A percentile compares a stretch with the other conserved stretches of the same genome.
Evolutionary conservation across 2,113 vertebrate genomes (phyloP).

Genomic region (Oreochromis niloticus): DNA sequence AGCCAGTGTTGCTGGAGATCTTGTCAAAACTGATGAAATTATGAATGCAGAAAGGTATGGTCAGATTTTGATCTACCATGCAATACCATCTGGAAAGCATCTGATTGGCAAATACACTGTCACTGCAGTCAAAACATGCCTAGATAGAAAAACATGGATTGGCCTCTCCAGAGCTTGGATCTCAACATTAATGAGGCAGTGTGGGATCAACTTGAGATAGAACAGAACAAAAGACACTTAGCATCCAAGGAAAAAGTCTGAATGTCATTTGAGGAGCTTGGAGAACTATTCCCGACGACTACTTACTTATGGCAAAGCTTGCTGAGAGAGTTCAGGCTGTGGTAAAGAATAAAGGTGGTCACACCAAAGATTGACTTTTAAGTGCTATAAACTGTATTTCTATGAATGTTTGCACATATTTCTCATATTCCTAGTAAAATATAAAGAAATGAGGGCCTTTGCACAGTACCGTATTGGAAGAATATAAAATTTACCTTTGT

Average conservation of each 20-base stretch:
- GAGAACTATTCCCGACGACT: not conserved
- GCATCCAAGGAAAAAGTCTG: not conserved
- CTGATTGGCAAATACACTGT: not conserved
- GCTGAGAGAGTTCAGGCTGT: not conserved
- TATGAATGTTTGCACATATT: not conserved
- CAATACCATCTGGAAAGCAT: not conserved
- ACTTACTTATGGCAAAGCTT: not conserved
- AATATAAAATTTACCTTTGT: not conserved
- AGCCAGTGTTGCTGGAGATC: not conserved
- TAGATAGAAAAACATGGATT: not conserved
- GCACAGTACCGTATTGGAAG: not conserved
- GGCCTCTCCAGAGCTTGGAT: not conserved
- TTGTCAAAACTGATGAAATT: not conserved
- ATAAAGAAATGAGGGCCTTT: not conserved
- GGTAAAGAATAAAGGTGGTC: not conserved
- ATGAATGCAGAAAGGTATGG: not conserved
- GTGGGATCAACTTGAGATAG: not conserved
- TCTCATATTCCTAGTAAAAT: not conserved
- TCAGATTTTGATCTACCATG: not conserved
- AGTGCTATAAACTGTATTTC: not conserved
- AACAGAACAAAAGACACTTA: not conserved
- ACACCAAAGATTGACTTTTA: not conserved
- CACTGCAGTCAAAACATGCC: not conserved
- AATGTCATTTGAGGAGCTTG: not conserved
- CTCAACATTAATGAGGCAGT: not conserved